Evolutionary conservation across 2,113 vertebrate genomes (phyloP), one percentile per base, ranked within the genome.

Genomic region (Dromiciops gliroides): DNA sequence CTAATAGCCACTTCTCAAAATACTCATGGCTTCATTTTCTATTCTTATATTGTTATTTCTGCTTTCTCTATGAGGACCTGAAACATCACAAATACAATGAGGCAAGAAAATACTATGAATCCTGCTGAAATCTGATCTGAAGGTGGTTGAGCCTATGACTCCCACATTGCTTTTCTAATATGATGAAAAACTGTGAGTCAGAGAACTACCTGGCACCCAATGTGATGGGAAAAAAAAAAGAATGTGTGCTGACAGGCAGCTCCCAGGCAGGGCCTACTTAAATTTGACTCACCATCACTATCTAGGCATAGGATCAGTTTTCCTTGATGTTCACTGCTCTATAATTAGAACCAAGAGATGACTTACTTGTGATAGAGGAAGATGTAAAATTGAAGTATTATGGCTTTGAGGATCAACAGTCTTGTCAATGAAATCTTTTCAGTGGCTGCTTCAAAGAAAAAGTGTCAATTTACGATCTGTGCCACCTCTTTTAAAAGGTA

Each of bases 181-280:
- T 91, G 95, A 94, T 96, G 96, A 97, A 89, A 96, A 2, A 50
- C 56, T 90, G 28, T 97, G 97, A 98, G 95, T 98, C 96, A 98
- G 96, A 97, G 49, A 89, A 95, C 56, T 4, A 89, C 92, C 93
- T 37, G 94, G 53, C 56, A 25, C n/a, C 19, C 31, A 94, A 10
- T 89, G 51, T 50, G 53, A 94, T 93, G 91, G 56, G 90, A 94
- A 97, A 96, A 90, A 88, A 92, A 94, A 97, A 96, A 90, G 89
- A 91, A 52, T 24, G 24, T 31, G 95, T 97, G 96, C 48, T 97
- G 97, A 97, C 97, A 98, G 95, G 53, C 60, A 95, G 91, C 83
- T 97, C 93, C 90, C 26, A 95, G 75, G 90, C n/a, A n/a, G n/a
- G n/a, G 93, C 94, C 31, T 5, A 90, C 51, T 89, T 90, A 97